Conservation (phyloP, 2,113 vertebrate species). For the Megaceryle maxima region DNA sequence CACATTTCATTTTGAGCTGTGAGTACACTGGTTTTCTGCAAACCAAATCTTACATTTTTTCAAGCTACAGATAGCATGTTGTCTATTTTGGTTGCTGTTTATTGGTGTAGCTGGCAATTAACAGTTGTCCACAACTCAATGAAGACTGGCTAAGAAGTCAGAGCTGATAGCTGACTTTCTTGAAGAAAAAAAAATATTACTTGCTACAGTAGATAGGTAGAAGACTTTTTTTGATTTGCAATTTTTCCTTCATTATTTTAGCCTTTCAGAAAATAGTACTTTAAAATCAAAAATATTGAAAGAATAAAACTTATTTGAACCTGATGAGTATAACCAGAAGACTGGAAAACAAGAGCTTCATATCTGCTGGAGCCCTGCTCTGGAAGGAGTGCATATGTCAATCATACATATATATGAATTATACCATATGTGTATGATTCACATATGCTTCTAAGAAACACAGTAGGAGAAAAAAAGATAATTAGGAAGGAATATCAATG, state of each 20-base stretch:
- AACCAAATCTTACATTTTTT: not conserved
- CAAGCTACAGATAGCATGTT: not conserved
- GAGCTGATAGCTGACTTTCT: not conserved
- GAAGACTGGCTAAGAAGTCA: not conserved
- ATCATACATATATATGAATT: too few relatives aligned
- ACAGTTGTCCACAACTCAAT: not conserved
- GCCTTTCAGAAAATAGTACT: not conserved
- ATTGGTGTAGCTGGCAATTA: not conserved
- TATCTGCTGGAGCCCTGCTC: not conserved
- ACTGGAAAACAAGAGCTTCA: not conserved
- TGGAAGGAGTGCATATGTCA: not conserved
- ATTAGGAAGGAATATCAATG: not conserved
- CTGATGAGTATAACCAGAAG: not conserved
- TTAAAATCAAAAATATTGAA: not conserved
- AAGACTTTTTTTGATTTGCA: not conserved
- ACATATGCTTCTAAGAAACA: not conserved
- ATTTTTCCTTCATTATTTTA: not conserved
- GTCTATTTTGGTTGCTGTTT: not conserved
- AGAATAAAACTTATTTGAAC: not conserved
- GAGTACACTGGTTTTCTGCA: not conserved
- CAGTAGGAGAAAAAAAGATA: not conserved
- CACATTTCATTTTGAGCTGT: not conserved
- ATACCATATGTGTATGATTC: not conserved
- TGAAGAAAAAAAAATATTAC: not conserved
- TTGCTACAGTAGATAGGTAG: not conserved